These are phyloP conservation scores for fruit fly (Drosophila melanogaster) DNA, from an alignment of 1,140 invertebrate species.

Conservation along the genomic window Release_6_plus_ISO1_MT NT_033779.5:14067001-14067500, in stretches of 20 bases:
- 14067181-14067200: slow-evolving; percentile 49
- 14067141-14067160: slow-evolving; percentile 25
- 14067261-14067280: slow-evolving; percentile 52
- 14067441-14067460: slow-evolving; percentile 16
- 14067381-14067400: slow-evolving; percentile 23
- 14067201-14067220: slow-evolving; percentile 45
- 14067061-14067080: neutral
- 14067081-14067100: neutral
- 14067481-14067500: slow-evolving; percentile 61
- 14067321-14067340: slow-evolving; percentile 50
- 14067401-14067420: slow-evolving; percentile 72
- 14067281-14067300: slow-evolving; percentile 80
- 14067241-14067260: slow-evolving; percentile 33
- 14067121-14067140: slow-evolving; percentile 5
- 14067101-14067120: neutral
- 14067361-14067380: slow-evolving; percentile 66
- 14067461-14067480: slow-evolving; percentile 1
- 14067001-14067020: no score
- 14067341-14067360: slow-evolving; percentile 28
- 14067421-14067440: slow-evolving; percentile 74
- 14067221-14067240: slow-evolving; percentile 55
- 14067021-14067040: no score
- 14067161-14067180: slow-evolving; percentile 59
- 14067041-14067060: neutral
- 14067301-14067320: slow-evolving; percentile 82